A percentile compares a stretch with the other conserved stretches of the same genome.
phyloP scores from a whole-genome alignment of 2,888 invertebrate species.

The Heteromyza rotundicornis region DNA sequence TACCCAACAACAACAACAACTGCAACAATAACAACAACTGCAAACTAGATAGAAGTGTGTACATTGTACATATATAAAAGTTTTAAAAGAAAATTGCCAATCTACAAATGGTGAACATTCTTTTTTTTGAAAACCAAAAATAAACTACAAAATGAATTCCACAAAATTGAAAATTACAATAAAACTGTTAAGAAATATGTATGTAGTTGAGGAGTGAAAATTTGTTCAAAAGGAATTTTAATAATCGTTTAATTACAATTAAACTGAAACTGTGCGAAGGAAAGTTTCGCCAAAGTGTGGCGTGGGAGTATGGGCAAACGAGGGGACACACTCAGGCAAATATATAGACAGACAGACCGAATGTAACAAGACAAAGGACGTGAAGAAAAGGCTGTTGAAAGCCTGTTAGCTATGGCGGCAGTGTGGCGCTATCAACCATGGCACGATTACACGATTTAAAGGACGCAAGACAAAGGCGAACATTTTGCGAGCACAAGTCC shows the following conservation, averaged over 20 bases:
- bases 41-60: too few relatives aligned
- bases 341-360: neutral
- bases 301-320: neutral
- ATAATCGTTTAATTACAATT: constrained; percentile 36
- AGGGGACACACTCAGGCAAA: too few relatives aligned
- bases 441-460: neutral
- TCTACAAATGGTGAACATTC: too few relatives aligned
- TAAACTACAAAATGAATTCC: neutral
- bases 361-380: neutral
- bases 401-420: neutral
- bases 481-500: neutral
- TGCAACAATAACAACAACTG: neutral
- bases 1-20: neutral
- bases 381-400: neutral
- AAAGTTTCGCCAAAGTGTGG: constrained; percentile 6
- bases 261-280: constrained; percentile 24
- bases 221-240: constrained; percentile 29
- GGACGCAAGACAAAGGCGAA: constrained; percentile 9
- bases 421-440: neutral
- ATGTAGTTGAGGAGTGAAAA: constrained; percentile 7
- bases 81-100: neutral
- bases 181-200: neutral
- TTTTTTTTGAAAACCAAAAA: neutral
- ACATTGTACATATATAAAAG: too few relatives aligned
- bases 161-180: neutral